These are phyloP conservation scores for Urocyon cinereoargenteus DNA, from an alignment of 2,797 vertebrate genomes.

Conservation along the genomic window DNA sequence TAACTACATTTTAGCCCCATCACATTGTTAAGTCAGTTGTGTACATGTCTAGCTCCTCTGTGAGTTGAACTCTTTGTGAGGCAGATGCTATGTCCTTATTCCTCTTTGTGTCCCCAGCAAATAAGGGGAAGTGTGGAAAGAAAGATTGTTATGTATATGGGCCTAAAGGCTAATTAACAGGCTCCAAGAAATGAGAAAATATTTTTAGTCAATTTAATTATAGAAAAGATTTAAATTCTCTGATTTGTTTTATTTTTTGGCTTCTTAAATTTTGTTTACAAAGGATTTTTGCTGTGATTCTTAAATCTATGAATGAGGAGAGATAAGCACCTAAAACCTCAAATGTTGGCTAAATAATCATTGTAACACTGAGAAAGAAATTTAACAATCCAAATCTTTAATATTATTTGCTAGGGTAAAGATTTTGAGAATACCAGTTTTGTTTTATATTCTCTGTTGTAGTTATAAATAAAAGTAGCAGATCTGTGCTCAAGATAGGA, in stretches of 20 bases:
- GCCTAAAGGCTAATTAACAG: slow-evolving; percentile 15
- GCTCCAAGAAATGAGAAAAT: neutral
- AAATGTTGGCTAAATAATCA: slow-evolving; percentile 3
- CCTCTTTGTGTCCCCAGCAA: neutral
- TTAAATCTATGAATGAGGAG: slow-evolving; percentile 23
- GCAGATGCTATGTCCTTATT: neutral
- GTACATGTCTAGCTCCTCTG: neutral
- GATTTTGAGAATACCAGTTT: slow-evolving; percentile 42
- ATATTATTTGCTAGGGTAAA: neutral
- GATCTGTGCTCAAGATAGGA: slow-evolving; percentile 33
- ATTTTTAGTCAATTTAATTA: slow-evolving; percentile 23
- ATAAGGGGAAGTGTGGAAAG: neutral
- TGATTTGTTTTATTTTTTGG: slow-evolving; percentile 22
- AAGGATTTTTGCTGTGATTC: slow-evolving; percentile 32
- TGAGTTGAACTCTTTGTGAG: neutral
- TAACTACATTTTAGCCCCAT: neutral
- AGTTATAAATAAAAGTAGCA: slow-evolving; percentile 61
- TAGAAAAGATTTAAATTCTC: slow-evolving; percentile 40
- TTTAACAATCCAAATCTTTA: slow-evolving; percentile 27
- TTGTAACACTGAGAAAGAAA: neutral
- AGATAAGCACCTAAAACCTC: slow-evolving; percentile 21
- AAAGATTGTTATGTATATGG: neutral
- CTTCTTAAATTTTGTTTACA: neutral
- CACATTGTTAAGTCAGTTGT: neutral
- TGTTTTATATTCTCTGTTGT: slow-evolving; percentile 50